These are phyloP conservation scores for Molanna angustata DNA, from an alignment of 2,888 invertebrate species.

Conservation along the genomic window DNA sequence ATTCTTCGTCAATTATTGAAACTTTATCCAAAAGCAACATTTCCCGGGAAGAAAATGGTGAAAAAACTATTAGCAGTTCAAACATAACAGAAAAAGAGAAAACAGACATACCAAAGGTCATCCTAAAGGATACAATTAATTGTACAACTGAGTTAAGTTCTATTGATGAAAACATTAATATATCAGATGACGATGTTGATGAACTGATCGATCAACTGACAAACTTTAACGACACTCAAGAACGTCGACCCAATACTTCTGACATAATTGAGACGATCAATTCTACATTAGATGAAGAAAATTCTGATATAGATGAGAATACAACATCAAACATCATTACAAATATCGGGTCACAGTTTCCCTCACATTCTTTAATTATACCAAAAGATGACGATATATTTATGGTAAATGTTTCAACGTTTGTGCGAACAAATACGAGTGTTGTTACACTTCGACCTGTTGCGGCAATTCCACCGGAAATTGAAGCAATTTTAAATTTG, in stretches of 20 bases:
- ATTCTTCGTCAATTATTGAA: background rate
- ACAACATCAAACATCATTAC: conserved; percentile 11
- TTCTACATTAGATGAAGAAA: background rate
- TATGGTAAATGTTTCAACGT: conserved; percentile 58
- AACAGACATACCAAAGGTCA: conserved; percentile 30
- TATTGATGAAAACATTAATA: conserved; percentile 10
- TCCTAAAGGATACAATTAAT: conserved; percentile 34
- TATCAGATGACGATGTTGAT: background rate
- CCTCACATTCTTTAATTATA: conserved; percentile 33
- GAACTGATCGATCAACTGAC: background rate
- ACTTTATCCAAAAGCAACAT: background rate
- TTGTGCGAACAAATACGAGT: conserved; percentile 49
- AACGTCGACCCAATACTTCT: conserved; percentile 16
- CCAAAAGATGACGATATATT: conserved; percentile 52
- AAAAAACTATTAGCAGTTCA: background rate
- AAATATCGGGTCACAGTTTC: conserved; percentile 22
- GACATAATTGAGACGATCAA: conserved; percentile 11
- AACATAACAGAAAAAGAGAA: background rate
- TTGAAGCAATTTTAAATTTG: conserved; percentile 50
- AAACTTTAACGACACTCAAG: conserved; percentile 28
- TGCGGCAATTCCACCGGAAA: conserved; percentile 43
- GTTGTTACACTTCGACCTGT: conserved; percentile 42
- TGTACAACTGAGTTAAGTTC: conserved; percentile 31
- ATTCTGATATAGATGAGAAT: conserved; percentile 10
- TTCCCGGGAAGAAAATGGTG: background rate